Percentiles rank a stretch among this genome's conserved stretches.
These are phyloP conservation scores for Bombus waltoni DNA, from an alignment of 1,140 invertebrate species.

Conservation along the genomic window DNA sequence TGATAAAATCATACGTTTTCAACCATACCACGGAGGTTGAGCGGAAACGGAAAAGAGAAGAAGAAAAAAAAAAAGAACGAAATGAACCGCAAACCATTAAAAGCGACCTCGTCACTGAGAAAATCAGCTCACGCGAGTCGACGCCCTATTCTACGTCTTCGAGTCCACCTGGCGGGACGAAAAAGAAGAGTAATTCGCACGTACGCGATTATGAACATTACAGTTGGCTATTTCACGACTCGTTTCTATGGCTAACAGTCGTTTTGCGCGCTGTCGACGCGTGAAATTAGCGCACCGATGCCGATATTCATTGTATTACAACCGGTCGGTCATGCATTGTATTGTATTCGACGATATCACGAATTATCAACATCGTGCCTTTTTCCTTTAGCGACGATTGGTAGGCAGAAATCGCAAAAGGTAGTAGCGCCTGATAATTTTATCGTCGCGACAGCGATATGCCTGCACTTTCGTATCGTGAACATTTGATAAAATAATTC, in stretches of 20 bases:
- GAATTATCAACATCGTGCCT: background rate
- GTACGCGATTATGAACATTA: background rate
- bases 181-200: background rate
- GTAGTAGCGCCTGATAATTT: background rate
- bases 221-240: background rate
- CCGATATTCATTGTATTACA: background rate
- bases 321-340: background rate
- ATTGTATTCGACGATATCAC: background rate
- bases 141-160: background rate
- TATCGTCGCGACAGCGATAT: slow-evolving; percentile 8
- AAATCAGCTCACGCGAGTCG: background rate
- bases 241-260: background rate
- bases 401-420: background rate
- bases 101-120: background rate
- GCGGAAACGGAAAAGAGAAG: background rate
- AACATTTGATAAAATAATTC: background rate
- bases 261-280: background rate
- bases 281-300: background rate
- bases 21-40: background rate
- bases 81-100: slow-evolving; percentile 17
- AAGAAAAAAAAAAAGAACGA: background rate
- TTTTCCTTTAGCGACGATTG: background rate
- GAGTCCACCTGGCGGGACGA: background rate
- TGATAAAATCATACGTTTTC: slow-evolving; percentile 29
- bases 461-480: background rate